Conservation (phyloP, 2,888 invertebrate genomes). For the Dugesia japonica region DNA sequence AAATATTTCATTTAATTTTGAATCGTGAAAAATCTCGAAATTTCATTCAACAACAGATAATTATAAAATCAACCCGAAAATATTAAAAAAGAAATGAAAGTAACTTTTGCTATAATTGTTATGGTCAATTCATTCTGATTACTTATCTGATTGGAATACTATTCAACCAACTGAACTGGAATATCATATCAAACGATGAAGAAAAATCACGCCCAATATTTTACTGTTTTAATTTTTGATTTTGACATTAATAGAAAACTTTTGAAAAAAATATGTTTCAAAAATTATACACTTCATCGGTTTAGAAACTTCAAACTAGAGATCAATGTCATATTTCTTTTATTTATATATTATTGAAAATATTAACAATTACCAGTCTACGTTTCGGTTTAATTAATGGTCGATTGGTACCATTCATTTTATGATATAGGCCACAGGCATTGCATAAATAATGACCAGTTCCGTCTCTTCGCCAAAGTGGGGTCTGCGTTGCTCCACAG, state of each 20-base stretch:
- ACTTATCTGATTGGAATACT: too few relatives aligned
- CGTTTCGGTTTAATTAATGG: slow-evolving; percentile 54
- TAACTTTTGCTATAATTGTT: not conserved
- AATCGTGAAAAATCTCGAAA: too few relatives aligned
- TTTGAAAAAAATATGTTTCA: too few relatives aligned
- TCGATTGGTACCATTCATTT: slow-evolving; percentile 90
- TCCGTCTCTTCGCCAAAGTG: slow-evolving; percentile 81
- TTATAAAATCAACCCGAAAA: not conserved
- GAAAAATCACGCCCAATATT: slow-evolving; percentile 49
- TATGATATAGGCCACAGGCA: slow-evolving; percentile 89
- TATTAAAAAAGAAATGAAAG: too few relatives aligned
- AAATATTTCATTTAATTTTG: too few relatives aligned
- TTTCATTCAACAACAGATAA: not conserved
- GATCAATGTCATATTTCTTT: too few relatives aligned
- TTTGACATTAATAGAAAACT: too few relatives aligned
- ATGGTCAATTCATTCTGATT: not conserved
- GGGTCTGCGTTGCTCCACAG: slow-evolving; percentile 83
- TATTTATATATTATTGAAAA: not conserved
- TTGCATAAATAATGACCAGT: slow-evolving; percentile 91
- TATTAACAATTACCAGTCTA: slow-evolving; percentile 33
- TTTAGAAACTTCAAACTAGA: too few relatives aligned
- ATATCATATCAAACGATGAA: slow-evolving; percentile 50
- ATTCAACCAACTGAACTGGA: slow-evolving; percentile 39
- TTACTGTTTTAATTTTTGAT: too few relatives aligned
- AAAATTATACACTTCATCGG: too few relatives aligned